Evolutionary conservation across 2,797 vertebrate genomes (phyloP).

Genomic region (Chloroceryle inda): DNA sequence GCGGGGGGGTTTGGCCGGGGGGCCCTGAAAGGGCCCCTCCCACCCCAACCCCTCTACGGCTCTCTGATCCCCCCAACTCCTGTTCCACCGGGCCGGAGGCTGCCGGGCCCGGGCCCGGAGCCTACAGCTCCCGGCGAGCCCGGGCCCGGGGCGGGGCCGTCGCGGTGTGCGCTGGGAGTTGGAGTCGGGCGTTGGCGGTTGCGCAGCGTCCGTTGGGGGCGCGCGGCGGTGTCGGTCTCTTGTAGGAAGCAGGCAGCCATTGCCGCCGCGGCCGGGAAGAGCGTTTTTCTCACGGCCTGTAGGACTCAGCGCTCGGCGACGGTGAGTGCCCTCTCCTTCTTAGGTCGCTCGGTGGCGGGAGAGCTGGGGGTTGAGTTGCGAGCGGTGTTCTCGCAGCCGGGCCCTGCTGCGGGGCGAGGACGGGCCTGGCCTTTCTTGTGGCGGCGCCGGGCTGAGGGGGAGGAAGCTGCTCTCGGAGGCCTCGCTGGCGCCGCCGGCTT

Average conservation of each 20-base stretch:
- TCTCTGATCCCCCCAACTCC: no score
- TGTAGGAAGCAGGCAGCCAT: conserved; percentile 34
- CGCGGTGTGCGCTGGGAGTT: background rate
- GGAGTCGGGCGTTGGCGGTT: conserved; percentile 26
- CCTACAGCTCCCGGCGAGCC: background rate
- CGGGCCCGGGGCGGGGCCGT: background rate
- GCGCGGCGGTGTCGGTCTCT: background rate
- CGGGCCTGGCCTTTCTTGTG: background rate
- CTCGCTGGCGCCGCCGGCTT: background rate
- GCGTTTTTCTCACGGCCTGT: background rate
- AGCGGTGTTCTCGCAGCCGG: background rate
- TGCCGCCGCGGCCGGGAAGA: background rate
- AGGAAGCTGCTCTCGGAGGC: background rate
- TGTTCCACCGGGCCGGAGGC: no score
- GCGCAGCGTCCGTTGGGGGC: background rate
- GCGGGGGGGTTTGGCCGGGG: no score
- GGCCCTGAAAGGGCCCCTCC: no score
- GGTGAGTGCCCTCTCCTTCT: background rate
- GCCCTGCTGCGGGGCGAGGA: background rate
- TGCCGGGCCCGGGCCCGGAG: background rate
- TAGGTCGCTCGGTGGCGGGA: background rate
- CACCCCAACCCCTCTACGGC: no score
- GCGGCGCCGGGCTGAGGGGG: background rate
- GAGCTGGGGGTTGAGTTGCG: background rate
- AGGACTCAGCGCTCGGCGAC: background rate